Percentiles rank a stretch among this genome's conserved stretches.
Evolutionary conservation across 1,140 invertebrate genomes (phyloP).

Genomic region (Eubasilissa regina): DNA sequence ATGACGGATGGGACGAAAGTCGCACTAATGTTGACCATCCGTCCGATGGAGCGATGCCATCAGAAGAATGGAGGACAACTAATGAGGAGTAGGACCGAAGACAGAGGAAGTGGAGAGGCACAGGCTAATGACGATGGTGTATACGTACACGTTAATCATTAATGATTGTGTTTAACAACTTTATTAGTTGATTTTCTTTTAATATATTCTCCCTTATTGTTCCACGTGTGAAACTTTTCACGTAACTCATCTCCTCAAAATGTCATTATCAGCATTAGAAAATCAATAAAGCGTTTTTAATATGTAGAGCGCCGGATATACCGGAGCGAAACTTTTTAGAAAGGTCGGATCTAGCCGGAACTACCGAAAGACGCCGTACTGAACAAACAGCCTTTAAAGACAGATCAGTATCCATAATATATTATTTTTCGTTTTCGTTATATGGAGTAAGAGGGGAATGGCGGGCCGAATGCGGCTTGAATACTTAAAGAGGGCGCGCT

Average conservation of each 20-base stretch:
- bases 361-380: slow-evolving; percentile 32
- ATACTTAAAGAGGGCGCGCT: slow-evolving; percentile 55
- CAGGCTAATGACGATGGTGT: too few species aligned
- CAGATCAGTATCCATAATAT: slow-evolving; percentile 60
- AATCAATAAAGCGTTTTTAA: slow-evolving; percentile 43
- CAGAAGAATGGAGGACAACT: too few species aligned
- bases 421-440: slow-evolving; percentile 60
- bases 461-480: slow-evolving; percentile 57
- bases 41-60: too few species aligned
- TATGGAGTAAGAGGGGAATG: slow-evolving; percentile 47
- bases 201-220: neutral
- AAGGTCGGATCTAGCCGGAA: slow-evolving; percentile 9
- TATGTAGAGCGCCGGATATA: slow-evolving; percentile 23
- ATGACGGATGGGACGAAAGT: too few species aligned
- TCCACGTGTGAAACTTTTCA: slow-evolving; percentile 19
- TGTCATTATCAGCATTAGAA: slow-evolving; percentile 27
- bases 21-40: too few species aligned
- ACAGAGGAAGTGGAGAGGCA: too few species aligned
- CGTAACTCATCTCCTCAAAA: slow-evolving; percentile 30
- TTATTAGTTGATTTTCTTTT: neutral
- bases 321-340: slow-evolving; percentile 14
- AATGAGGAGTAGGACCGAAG: too few species aligned
- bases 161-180: neutral
- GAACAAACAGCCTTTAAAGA: slow-evolving; percentile 57
- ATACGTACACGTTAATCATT: too few species aligned